These are phyloP conservation scores for Sebastes iracundus DNA, from an alignment of 2,797 vertebrate species.

Conservation along the genomic window DNA sequence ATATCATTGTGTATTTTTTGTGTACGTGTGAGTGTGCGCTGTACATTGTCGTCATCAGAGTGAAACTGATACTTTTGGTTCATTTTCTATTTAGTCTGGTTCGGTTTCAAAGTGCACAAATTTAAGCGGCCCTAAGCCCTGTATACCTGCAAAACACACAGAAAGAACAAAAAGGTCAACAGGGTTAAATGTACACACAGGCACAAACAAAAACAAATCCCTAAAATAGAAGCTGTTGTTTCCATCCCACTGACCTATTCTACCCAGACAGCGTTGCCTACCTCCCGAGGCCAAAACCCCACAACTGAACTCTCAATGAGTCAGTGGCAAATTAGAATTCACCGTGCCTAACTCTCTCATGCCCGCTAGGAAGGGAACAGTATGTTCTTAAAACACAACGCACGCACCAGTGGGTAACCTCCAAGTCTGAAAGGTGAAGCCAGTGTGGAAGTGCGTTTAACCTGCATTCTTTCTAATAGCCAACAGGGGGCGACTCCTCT, in stretches of 20 bases:
- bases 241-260: conserved; percentile 37
- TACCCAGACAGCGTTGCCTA: conserved; percentile 24
- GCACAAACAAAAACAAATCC: conserved; percentile 20
- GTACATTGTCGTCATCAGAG: too few relatives aligned
- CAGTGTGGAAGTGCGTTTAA: too few relatives aligned
- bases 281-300: conserved; percentile 18
- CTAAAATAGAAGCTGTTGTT: conserved; percentile 48
- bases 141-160: conserved; percentile 1
- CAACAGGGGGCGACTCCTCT: too few relatives aligned
- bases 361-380: conserved; percentile 18
- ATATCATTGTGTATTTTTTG: too few relatives aligned
- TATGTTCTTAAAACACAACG: conserved; percentile 12
- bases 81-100: too few relatives aligned
- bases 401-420: too few relatives aligned
- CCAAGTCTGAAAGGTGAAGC: too few relatives aligned
- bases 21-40: too few relatives aligned
- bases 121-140: neutral
- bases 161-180: conserved; percentile 17
- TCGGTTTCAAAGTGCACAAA: too few relatives aligned
- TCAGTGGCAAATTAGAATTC: conserved; percentile 18
- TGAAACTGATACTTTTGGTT: too few relatives aligned
- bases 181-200: conserved; percentile 16
- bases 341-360: neutral
- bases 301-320: neutral
- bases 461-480: too few relatives aligned